Percentiles rank a stretch among this genome's conserved stretches.
phyloP scores from a whole-genome alignment of 1,140 invertebrate genomes.

The Dinoponera quadriceps region DNA sequence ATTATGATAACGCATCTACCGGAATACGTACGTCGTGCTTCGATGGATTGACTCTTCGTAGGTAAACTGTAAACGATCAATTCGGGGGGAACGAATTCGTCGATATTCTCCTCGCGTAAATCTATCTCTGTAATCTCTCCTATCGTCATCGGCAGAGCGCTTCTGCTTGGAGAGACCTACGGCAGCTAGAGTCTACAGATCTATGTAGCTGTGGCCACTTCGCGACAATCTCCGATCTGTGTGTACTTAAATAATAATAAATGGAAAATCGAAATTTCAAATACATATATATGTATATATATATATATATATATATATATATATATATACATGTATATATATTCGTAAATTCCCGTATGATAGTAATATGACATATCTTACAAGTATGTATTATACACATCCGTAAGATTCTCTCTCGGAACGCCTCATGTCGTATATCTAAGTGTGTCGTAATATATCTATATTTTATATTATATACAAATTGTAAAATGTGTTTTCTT shows the following conservation, averaged over 20 bases:
- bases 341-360: constrained; percentile 60
- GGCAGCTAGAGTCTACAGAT: constrained; percentile 69
- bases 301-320: constrained; percentile 42
- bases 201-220: constrained; percentile 69
- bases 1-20: constrained; percentile 69
- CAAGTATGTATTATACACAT: constrained; percentile 71
- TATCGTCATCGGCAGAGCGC: constrained; percentile 52
- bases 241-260: constrained; percentile 75
- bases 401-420: constrained; percentile 66
- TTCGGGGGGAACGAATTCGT: constrained; percentile 50
- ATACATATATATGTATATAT: constrained; percentile 49
- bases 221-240: constrained; percentile 68
- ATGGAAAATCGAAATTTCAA: constrained; percentile 77
- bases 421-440: constrained; percentile 75
- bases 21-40: constrained; percentile 69
- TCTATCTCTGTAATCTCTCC: background rate
- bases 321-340: constrained; percentile 60
- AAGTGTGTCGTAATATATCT: constrained; percentile 75
- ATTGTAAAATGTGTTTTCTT: constrained; percentile 83
- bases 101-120: constrained; percentile 2
- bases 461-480: constrained; percentile 82
- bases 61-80: constrained; percentile 70
- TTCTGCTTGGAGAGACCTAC: constrained; percentile 66
- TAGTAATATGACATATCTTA: constrained; percentile 69
- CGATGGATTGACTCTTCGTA: constrained; percentile 73